Percentiles rank a stretch among this genome's conserved stretches.
phyloP scores from a whole-genome alignment of 2,888 invertebrate species.

The Drosophila bunnanda region DNA sequence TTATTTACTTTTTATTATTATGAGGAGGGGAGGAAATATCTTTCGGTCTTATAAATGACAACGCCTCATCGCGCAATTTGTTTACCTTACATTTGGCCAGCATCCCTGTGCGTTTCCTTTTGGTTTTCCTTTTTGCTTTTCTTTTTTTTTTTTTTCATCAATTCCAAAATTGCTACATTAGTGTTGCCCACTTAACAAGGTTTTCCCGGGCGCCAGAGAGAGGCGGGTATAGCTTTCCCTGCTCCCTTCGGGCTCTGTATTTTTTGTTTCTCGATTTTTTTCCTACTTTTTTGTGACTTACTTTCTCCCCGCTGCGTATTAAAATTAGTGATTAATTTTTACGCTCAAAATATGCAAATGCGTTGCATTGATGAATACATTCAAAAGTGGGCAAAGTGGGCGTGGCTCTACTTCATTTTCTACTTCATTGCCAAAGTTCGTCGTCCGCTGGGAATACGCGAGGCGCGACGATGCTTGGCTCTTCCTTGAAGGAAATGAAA shows the following conservation, averaged over 20 bases:
- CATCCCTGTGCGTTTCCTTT: constrained; percentile 15
- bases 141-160: constrained; percentile 63
- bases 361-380: constrained; percentile 82
- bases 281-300: not conserved
- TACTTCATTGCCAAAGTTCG: constrained; percentile 77
- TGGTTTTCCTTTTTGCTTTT: constrained; percentile 5
- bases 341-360: constrained; percentile 84
- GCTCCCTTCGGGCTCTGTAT: constrained; percentile 21
- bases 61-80: constrained; percentile 83
- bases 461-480: constrained; percentile 27
- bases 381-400: constrained; percentile 51
- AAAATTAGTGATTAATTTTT: constrained; percentile 85
- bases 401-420: constrained; percentile 78
- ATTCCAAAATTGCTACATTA: constrained; percentile 84
- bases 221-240: not conserved
- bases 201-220: constrained; percentile 54
- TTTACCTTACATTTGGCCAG: constrained; percentile 73
- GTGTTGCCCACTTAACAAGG: constrained; percentile 83
- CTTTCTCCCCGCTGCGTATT: constrained; percentile 69
- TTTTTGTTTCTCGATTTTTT: not conserved
- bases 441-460: constrained; percentile 73
- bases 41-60: constrained; percentile 79
- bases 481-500: constrained; percentile 74
- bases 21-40: constrained; percentile 69
- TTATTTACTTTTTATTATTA: constrained; percentile 81